Conservation (phyloP, 2,797 vertebrate species). For the Natrix natrix region DNA sequence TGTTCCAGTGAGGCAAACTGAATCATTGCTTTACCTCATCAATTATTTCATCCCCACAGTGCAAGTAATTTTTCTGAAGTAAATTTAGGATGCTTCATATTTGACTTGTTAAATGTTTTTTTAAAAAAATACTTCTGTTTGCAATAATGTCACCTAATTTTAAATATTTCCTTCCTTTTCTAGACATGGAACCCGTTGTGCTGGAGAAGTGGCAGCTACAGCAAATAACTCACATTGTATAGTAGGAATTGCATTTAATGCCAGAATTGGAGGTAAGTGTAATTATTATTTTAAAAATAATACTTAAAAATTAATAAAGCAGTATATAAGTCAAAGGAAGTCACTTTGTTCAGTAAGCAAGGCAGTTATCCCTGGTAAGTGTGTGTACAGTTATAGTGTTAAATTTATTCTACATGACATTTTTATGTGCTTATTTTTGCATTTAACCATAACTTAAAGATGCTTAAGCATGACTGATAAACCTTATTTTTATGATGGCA, state of each 20-base stretch:
- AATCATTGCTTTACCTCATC: background rate
- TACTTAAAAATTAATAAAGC: background rate
- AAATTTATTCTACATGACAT: background rate
- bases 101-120: background rate
- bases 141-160: constrained; percentile 48
- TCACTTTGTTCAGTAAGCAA: background rate
- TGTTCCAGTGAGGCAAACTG: background rate
- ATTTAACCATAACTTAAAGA: background rate
- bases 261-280: constrained; percentile 92
- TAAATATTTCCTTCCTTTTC: constrained; percentile 67
- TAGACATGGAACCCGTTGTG: constrained; percentile 97
- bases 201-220: constrained; percentile 95
- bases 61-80: background rate
- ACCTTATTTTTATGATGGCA: background rate
- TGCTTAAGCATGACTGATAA: background rate
- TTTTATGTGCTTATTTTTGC: background rate
- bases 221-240: constrained; percentile 99
- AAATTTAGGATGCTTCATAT: background rate
- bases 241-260: constrained; percentile 96
- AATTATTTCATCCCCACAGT: background rate
- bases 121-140: constrained; percentile 12
- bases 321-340: background rate
- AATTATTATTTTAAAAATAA: constrained; percentile 19
- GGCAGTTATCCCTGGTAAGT: background rate
- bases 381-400: background rate